Evolutionary conservation across 2,888 invertebrate genomes (phyloP), one percentile per base, ranked within the genome.

Genomic region (Strigamia transsilvanica): DNA sequence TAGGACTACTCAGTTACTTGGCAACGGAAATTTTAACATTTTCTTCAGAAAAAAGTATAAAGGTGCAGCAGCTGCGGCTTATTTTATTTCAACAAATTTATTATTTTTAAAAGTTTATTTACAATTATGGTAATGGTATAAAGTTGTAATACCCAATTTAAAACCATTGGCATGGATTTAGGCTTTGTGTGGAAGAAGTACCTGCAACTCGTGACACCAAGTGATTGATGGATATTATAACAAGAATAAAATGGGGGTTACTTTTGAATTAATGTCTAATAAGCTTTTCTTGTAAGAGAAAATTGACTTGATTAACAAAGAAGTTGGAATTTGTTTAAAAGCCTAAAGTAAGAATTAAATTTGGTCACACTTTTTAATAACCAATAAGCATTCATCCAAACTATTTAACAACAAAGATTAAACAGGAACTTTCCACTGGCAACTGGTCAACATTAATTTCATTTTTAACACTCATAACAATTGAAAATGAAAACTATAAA

Each of bases 161-260:
- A 32, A 73, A 13, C 27, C 73, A 73, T 32, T 73, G 73, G 73
- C 73, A 73, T 73, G 73, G 13, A 27, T 73, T 73, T 13, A 9
- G 32, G 27, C 32, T 73, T 73, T 73, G 73, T 73, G 23, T 21
- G 46, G 5, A 66, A 21, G 61, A 12, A 21, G 4, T 27, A 73
- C 73, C 73, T 73, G 73, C 3, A 32, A 27, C 73, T 27, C 73
- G 73, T 73, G 73, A 73, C 73, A 73, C 10, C 27, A 73, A 73
- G 7, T 73, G 73, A 73, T 73, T 12, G 73, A 73, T 73, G 73
- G 23, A 32, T 73, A 73, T 73, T 73, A 73, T 27, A 73, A 73
- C 27, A 23, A 32, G 73, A 73, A 73, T 27, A 32, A 23, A 73
- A 73, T 27, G 18, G 18, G 18, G 56, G 18, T 9, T 18, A 56